Evolutionary conservation across 2,888 invertebrate genomes (phyloP).

Genomic region (Napeogenes inachia): DNA sequence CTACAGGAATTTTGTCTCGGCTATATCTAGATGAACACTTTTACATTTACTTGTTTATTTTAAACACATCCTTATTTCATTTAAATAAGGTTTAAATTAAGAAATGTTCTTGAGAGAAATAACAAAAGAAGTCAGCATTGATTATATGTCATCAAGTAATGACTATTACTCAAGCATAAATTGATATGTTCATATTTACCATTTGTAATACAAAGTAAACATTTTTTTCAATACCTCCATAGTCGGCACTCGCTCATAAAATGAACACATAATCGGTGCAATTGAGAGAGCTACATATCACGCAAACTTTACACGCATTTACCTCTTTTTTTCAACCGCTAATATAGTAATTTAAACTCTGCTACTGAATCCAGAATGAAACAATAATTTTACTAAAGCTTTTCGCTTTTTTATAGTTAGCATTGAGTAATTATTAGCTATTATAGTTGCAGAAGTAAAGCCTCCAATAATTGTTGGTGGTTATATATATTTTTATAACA

Average conservation of each 20-base stretch:
- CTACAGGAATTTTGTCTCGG: conserved; percentile 4
- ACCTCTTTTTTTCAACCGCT: conserved; percentile 42
- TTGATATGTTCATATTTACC: conserved; percentile 6
- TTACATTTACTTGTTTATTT: neutral
- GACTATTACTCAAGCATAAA: conserved; percentile 4
- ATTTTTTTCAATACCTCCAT: conserved; percentile 2
- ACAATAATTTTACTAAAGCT: conserved; percentile 4
- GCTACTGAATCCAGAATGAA: conserved; percentile 45
- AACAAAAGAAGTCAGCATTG: conserved; percentile 9
- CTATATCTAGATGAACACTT: conserved; percentile 8
- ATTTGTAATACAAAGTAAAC: conserved; percentile 3
- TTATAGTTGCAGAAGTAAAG: too few species aligned
- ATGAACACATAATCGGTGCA: conserved; percentile 55
- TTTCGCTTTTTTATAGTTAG: neutral
- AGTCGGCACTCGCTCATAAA: conserved; percentile 44
- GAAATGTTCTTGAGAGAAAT: conserved; percentile 1
- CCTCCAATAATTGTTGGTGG: too few species aligned
- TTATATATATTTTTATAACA: too few species aligned
- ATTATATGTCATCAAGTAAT: conserved; percentile 7
- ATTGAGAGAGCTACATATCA: conserved; percentile 49
- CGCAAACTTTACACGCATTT: conserved; percentile 50
- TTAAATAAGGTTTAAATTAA: neutral
- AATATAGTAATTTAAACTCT: conserved; percentile 42
- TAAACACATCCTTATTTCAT: neutral
- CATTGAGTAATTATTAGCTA: conserved; percentile 19